Evolutionary conservation across 2,888 invertebrate genomes (phyloP).

Genomic region (Hartigia nigra): DNA sequence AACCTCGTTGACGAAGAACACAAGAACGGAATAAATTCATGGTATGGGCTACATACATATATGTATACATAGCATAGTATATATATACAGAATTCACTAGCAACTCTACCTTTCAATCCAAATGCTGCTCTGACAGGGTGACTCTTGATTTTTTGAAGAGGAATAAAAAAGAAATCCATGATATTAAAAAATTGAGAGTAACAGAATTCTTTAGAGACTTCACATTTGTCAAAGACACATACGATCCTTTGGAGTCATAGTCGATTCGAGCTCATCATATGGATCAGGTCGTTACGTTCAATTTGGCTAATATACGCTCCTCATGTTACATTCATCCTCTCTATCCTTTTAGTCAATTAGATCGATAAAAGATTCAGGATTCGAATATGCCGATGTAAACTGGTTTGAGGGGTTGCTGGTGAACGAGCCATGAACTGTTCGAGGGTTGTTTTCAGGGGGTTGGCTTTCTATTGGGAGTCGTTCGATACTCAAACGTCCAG

Average conservation of each 20-base stretch:
- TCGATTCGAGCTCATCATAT: background rate
- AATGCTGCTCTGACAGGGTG: background rate
- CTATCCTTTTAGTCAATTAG: conserved; percentile 44
- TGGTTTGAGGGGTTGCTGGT: background rate
- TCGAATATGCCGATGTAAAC: background rate
- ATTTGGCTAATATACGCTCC: background rate
- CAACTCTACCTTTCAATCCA: background rate
- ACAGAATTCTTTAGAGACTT: background rate
- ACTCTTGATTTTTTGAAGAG: background rate
- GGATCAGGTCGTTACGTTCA: background rate
- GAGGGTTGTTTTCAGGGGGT: background rate
- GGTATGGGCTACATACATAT: background rate
- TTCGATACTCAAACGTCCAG: background rate
- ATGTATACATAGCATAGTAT: background rate
- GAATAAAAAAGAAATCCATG: background rate
- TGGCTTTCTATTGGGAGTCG: background rate
- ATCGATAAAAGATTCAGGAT: conserved; percentile 38
- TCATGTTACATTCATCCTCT: conserved; percentile 40
- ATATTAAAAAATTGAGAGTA: background rate
- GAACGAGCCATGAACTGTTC: background rate
- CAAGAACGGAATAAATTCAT: conserved; percentile 54
- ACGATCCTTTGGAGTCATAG: background rate
- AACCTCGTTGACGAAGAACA: conserved; percentile 41
- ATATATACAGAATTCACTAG: background rate
- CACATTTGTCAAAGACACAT: background rate